Evolutionary conservation across 2,888 invertebrate species (phyloP), one percentile per base, ranked within the genome.

Genomic region (Drosophila phalerata): DNA sequence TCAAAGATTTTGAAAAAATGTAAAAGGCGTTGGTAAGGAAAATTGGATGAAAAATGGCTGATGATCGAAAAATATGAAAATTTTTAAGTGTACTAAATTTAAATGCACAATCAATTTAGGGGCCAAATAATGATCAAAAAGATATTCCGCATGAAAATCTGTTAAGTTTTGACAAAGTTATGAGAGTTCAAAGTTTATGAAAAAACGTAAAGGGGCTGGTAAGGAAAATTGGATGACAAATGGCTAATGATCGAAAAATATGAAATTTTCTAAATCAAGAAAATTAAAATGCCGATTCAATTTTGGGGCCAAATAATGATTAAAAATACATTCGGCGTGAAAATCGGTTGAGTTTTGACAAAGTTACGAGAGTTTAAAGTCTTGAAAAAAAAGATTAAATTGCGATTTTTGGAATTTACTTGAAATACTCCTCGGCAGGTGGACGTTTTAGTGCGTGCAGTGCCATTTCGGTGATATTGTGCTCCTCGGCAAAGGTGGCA

Each of bases 341-440:
- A 15, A 28, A 28, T 45, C 2, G 4, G 3, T 45, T 9, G 4
- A 25, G 13, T 8, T 25, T 43, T n/a, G 6, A 8, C 5, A 3
- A 3, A 25, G 25, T 43, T n/a, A 25, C 25, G 43, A 6, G 3
- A 43, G 43, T 25, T 43, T 1, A n/a, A 43, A 43, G 5, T 11
- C 13, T 22, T 19, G 42, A 38, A 3, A 38, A 38, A 38, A 10
- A 8, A 30, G 30, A 6, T 28, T 28, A 6, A 6, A 28, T 6
- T n/a, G 10, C 4, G 10, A 0, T 11, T 37, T 5, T 8, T 13
- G 84, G 9, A 1, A 30, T 94, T 93, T 90, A 96, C 96, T 94
- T 95, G 89, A 96, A 96, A 90, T 95, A 96, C 91, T 96, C 96
- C 90, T 96, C 96, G 42, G 96, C 95, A 2, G 96, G 96, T 43